Base-by-base conservation (phyloP, 2,888 invertebrate genomes). In the Philhelius pedissequus region DNA sequence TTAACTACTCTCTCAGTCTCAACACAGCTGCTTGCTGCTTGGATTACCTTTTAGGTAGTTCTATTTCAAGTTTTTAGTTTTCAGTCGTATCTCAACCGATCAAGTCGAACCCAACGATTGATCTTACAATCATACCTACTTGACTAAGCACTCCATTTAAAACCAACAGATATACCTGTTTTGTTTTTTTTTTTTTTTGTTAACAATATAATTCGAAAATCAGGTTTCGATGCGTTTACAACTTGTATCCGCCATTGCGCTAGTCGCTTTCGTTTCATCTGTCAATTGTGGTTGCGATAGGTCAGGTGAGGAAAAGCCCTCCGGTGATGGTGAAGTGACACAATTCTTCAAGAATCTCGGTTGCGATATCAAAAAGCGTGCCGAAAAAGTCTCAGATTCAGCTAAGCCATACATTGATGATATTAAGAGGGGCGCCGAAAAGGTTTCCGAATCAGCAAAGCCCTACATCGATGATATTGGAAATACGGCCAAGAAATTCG, bases 401-500 rank as follows among this genome's bases (percentile, higher is more conserved):
- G 88, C 89, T 43, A 90, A 90, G 35, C 90, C 90, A 4, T 88
- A 88, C 45, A 81, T 90, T 0, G 89, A 88, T 76, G 89, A 88
- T 68, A 88, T 90, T 30, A 88, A 89, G 35, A 86, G 89, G 71
- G 89, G 89, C 0, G 89, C 91, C 25, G 89, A 87, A 62, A 89
- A 88, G 18, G 86, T 89, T 3, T 88, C 87, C 13, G 89, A 89
- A 25, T 87, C 87, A 0, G 88, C 89, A 45, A 90, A 90, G 40
- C 90, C 90, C 3, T 88, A 88, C 48, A 79, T 90, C 1, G 89
- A 88, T 0, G 90, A 90, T 54, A 88, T 91, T 8, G 88, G 89
- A 4, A 87, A 87, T 9, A 87, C 89, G 0, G 89, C 91, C 48
- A 91, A 90, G 86, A 89, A 90, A 2, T 80, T 91, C 45, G 73